Percentiles rank a stretch among this genome's conserved stretches.
phyloP scores from a whole-genome alignment of 2,888 invertebrate genomes.

The Napeogenes inachia region DNA sequence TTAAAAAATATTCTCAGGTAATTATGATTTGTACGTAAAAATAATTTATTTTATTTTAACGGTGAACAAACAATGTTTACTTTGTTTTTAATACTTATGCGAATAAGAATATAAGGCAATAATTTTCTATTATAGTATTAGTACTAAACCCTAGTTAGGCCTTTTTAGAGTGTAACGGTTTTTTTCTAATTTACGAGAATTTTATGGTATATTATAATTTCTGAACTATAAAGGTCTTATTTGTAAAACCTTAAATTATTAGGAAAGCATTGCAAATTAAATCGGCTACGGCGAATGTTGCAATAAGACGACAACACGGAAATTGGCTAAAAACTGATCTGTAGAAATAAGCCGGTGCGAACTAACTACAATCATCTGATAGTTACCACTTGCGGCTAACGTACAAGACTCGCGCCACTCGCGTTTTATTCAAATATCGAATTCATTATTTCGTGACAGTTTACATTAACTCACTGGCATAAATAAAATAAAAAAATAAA shows the following conservation, averaged over 20 bases:
- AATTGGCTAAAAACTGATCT: constrained; percentile 53
- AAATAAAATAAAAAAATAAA: constrained; percentile 4
- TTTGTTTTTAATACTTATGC: too few relatives aligned
- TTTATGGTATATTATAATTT: too few relatives aligned
- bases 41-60: too few relatives aligned
- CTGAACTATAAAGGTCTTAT: background rate
- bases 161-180: too few relatives aligned
- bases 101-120: too few relatives aligned
- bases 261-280: too few relatives aligned
- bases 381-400: constrained; percentile 56
- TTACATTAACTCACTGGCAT: constrained; percentile 1
- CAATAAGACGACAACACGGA: constrained; percentile 35
- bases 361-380: constrained; percentile 62
- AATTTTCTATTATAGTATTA: too few relatives aligned
- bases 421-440: constrained; percentile 35
- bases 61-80: too few relatives aligned
- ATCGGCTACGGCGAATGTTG: constrained; percentile 11
- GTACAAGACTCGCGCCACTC: constrained; percentile 44
- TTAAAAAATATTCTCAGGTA: too few relatives aligned
- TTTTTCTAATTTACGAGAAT: too few relatives aligned
- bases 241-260: constrained; percentile 14
- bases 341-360: constrained; percentile 61
- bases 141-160: too few relatives aligned
- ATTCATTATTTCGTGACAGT: constrained; percentile 15
- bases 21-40: too few relatives aligned